Base-by-base conservation (phyloP, 1,140 invertebrate genomes). In the Magallana angulata region DNA sequence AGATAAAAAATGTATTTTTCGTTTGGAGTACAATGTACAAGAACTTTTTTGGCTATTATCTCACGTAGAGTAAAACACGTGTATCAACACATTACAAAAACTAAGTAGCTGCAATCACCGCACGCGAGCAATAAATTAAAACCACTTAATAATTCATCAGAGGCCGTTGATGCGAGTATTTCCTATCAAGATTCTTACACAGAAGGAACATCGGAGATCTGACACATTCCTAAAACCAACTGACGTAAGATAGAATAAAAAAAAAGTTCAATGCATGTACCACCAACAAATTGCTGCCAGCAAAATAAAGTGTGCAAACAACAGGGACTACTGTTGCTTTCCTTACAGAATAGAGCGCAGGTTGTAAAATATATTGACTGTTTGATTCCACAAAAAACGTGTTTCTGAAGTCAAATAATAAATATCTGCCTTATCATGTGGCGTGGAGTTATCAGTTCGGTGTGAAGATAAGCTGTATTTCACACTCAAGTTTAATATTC, bases 241-340 rank as follows among this genome's bases (percentile, higher is more conserved):
- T 76, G 68, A 76, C 68, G 68, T 76, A 76, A 76, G 68, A 76
- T 7, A 30, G 8, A 30, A 48, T 36, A 4, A 12, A 76, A 30
- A 76, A 76, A 30, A 76, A 30, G 11, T 11, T 36, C 24, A 48
- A 48, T 48, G 36, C 36, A 48, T 30, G 68, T 76, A 76, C 30
- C 68, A 76, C 68, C 68, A 76, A 76, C 68, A 76, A 76, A 76
- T 76, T 76, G 68, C 68, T 76, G 68, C 68, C 68, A 76, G 24
- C 68, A 76, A 76, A 76, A 76, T 64, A n/a, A 30, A 76, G 11
- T 76, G 68, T 76, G 68, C 68, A 76, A 30, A 76, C 68, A 71
- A 71, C 12, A 30, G 18, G 8, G 24, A 30, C 68, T 76, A 76
- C 36, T 64, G 24, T 76, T 30, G 68, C 24, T 76, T 18, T 30